Percentiles rank a stretch among this genome's conserved stretches.
Conservation (phyloP, 2,888 invertebrate genomes). For the Exephanes ischioxanthus region DNA sequence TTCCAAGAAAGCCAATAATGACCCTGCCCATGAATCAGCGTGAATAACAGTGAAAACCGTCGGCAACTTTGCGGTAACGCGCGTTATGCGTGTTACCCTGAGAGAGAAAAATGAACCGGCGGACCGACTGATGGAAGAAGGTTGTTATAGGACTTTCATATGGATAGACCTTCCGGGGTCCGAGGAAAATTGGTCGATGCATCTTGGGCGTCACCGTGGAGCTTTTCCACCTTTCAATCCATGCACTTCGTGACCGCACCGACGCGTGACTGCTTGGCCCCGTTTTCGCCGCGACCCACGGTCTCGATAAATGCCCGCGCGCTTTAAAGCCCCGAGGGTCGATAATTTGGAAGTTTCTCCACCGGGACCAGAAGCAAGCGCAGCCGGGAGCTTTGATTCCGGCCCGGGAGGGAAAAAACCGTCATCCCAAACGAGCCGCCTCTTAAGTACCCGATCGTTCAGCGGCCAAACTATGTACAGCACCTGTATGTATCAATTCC, state of each 20-base stretch:
- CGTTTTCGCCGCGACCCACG: background rate
- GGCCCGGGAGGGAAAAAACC: slow-evolving; percentile 10
- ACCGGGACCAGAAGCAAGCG: background rate
- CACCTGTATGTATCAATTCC: slow-evolving; percentile 25
- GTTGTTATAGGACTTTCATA: slow-evolving; percentile 1
- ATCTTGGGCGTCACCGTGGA: background rate
- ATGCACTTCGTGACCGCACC: background rate
- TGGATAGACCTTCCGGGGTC: background rate
- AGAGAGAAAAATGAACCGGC: slow-evolving; percentile 20
- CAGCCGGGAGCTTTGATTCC: background rate
- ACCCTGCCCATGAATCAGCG: slow-evolving; percentile 55
- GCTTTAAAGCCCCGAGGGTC: background rate
- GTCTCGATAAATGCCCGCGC: background rate
- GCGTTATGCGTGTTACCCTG: background rate
- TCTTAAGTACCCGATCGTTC: background rate
- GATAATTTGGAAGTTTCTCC: slow-evolving; percentile 10
- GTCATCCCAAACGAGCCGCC: background rate
- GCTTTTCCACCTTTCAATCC: slow-evolving; percentile 33
- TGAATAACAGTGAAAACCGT: slow-evolving; percentile 56
- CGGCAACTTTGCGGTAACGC: slow-evolving; percentile 42
- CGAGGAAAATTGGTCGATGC: slow-evolving; percentile 16
- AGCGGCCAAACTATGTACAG: background rate
- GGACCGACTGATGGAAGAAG: background rate
- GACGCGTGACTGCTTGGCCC: background rate
- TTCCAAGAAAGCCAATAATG: slow-evolving; percentile 63